These are phyloP conservation scores for Sterna hirundo DNA, from an alignment of 2,113 vertebrate genomes.

Conservation along the genomic window DNA sequence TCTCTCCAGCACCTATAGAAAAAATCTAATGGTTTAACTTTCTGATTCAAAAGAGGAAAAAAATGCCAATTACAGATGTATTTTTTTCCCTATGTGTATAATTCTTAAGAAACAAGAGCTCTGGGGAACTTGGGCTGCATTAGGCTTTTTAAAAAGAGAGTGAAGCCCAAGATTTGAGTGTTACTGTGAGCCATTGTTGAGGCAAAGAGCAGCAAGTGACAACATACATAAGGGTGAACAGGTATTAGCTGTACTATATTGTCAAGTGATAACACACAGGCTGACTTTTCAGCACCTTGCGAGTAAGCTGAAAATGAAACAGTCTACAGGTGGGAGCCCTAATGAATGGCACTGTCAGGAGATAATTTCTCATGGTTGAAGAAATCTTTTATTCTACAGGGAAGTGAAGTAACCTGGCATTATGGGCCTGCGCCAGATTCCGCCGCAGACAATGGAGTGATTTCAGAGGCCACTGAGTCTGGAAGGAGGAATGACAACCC, in stretches of 20 bases:
- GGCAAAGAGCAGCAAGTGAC: background rate
- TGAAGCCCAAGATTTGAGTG: background rate
- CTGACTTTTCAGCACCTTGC: conserved; percentile 55
- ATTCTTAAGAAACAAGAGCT: background rate
- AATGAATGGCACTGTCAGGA: conserved; percentile 38
- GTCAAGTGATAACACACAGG: conserved; percentile 51
- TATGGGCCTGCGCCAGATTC: conserved; percentile 51
- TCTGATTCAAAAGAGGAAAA: background rate
- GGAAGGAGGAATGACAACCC: conserved; percentile 38
- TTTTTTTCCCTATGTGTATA: background rate
- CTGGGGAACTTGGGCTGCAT: background rate
- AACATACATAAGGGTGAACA: background rate
- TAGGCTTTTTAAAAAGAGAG: background rate
- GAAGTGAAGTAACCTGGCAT: conserved; percentile 63
- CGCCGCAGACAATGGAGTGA: background rate
- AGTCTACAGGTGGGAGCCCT: conserved; percentile 57
- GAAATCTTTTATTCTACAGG: conserved; percentile 58
- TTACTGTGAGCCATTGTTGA: conserved; percentile 9
- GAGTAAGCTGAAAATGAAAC: conserved; percentile 57
- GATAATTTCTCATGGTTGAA: conserved; percentile 55
- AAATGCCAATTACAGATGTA: background rate
- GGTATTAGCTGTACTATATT: conserved; percentile 37
- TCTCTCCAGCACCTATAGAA: background rate
- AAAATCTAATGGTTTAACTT: background rate
- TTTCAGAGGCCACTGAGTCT: conserved; percentile 58